phyloP scores from a whole-genome alignment of 2,888 invertebrate genomes.

The Leucophora obtusa region DNA sequence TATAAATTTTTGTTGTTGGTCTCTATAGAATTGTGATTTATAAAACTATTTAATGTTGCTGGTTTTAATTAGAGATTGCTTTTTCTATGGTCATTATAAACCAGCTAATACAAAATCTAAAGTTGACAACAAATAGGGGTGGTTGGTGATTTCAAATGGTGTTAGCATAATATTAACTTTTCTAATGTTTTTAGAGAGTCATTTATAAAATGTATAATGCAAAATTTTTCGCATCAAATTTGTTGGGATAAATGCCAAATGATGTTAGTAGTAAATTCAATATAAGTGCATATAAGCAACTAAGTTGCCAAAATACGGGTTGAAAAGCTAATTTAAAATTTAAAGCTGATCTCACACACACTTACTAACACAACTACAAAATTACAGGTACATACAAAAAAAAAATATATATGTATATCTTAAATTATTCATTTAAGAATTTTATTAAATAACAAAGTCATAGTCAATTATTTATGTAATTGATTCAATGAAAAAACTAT shows the following conservation, averaged over 20 bases:
- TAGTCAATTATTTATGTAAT: no score
- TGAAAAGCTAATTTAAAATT: not conserved
- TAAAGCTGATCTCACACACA: not conserved
- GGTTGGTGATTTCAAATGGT: not conserved
- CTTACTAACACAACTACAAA: not conserved
- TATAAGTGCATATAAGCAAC: not conserved
- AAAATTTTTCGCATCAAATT: conserved; percentile 11
- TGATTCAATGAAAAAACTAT: no score
- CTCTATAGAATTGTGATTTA: conserved; percentile 32
- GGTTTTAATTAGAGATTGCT: conserved; percentile 50
- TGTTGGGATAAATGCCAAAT: conserved; percentile 28
- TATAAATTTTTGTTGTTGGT: not conserved
- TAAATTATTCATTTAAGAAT: no score
- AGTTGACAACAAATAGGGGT: not conserved
- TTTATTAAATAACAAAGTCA: no score
- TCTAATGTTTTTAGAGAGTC: not conserved
- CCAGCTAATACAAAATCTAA: conserved; percentile 10
- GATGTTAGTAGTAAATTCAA: conserved; percentile 10
- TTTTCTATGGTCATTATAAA: conserved; percentile 42
- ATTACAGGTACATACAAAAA: not conserved
- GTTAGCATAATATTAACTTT: not conserved
- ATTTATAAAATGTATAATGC: conserved; percentile 1
- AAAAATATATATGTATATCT: no score
- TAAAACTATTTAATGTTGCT: conserved; percentile 46
- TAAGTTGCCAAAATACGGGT: not conserved